Conservation (phyloP, 2,888 invertebrate species). For the Lasioglossum oenotherae region DNA sequence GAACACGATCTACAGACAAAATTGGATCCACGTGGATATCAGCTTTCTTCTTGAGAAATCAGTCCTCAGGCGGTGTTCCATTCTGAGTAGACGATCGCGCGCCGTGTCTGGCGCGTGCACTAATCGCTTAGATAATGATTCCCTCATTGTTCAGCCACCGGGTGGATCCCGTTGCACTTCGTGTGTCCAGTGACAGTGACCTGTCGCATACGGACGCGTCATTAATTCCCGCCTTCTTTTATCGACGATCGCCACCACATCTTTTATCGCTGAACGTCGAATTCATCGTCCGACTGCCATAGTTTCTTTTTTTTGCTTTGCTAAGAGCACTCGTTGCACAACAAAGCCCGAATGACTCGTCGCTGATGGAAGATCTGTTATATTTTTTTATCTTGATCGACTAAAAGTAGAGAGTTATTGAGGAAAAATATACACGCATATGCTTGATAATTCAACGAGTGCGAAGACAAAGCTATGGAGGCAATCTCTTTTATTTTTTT, state of each 20-base stretch:
- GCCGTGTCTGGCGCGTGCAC: constrained; percentile 55
- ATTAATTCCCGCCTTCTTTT: constrained; percentile 5
- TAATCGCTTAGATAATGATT: constrained; percentile 59
- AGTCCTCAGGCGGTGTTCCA: constrained; percentile 45
- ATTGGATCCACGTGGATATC: constrained; percentile 75
- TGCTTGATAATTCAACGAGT: not conserved
- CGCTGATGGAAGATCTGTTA: not conserved
- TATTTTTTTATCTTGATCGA: not conserved
- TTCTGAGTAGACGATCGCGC: constrained; percentile 35
- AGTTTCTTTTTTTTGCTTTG: not conserved
- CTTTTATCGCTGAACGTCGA: not conserved
- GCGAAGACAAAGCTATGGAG: not conserved
- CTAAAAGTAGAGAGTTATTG: not conserved
- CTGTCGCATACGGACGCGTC: not conserved
- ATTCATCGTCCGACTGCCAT: not conserved
- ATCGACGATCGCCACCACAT: not conserved
- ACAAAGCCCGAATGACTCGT: not conserved
- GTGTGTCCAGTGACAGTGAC: constrained; percentile 27
- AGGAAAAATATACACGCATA: not conserved
- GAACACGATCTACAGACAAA: constrained; percentile 70
- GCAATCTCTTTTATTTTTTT: not conserved
- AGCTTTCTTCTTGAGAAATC: constrained; percentile 74
- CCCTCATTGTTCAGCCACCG: constrained; percentile 35
- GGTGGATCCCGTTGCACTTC: constrained; percentile 26
- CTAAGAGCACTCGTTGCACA: not conserved